These are phyloP conservation scores for Neodiprion fabricii DNA, from an alignment of 1,140 invertebrate species.

Conservation along the genomic window DNA sequence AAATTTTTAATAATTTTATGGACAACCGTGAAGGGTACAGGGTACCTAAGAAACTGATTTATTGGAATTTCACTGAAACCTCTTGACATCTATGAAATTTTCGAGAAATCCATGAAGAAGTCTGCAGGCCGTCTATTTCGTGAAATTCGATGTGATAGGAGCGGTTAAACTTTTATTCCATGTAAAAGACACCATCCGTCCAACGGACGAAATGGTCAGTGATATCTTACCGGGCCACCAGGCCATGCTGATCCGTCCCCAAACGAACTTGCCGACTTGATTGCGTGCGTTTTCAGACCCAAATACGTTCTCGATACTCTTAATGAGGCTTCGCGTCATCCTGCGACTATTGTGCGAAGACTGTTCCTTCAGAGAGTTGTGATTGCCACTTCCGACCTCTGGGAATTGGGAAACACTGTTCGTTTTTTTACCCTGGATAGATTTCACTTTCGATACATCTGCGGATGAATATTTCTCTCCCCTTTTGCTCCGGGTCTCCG, in stretches of 20 bases:
- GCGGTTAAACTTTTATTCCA: no score
- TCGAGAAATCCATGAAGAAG: not conserved
- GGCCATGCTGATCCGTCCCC: constrained; percentile 35
- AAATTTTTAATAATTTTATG: no score
- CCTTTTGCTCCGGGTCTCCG: not conserved
- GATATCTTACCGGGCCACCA: constrained; percentile 44
- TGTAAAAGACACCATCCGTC: no score
- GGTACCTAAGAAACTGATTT: no score
- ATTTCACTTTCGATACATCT: not conserved
- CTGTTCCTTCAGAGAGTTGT: constrained; percentile 2
- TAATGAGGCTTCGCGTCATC: constrained; percentile 29
- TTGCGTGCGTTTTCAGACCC: constrained; percentile 2
- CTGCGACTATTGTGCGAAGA: constrained; percentile 8
- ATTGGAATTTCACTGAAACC: no score
- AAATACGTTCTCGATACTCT: constrained; percentile 19
- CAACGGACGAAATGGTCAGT: no score
- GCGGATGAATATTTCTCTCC: not conserved
- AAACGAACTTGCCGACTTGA: constrained; percentile 27
- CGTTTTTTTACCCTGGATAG: not conserved
- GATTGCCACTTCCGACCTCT: not conserved
- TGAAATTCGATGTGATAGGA: not conserved
- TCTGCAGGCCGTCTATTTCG: not conserved
- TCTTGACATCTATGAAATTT: no score
- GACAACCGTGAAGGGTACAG: no score
- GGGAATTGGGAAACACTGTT: not conserved